Base-by-base conservation (phyloP, 1,140 invertebrate species). In the Condylostylus longicornis region DNA sequence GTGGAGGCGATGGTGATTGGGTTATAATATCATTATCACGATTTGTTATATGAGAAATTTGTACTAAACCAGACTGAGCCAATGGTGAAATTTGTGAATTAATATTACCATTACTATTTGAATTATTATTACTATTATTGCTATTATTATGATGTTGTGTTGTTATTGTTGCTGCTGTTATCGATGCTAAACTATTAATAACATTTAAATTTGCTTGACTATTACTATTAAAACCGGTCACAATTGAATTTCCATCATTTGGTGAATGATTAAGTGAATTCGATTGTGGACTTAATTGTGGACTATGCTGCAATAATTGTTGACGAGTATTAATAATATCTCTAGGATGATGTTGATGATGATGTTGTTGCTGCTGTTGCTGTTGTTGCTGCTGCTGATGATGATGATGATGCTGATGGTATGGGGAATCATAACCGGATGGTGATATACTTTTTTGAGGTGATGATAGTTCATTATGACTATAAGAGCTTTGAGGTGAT, bases 391-490 rank as follows among this genome's bases (percentile, higher is more conserved):
- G 55, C 39, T 49, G 51, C 46, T 7, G 35, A 25, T 25, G 44
- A 33, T 32, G 37, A 21, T 18, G 21, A 7, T 25, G 20, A 8
- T 45, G 64, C 17, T 42, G 13, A 32, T 21, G 4, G 42, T 22
- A 56, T 45, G 8, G 46, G 32, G 72, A 75, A 41, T 76, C 72
- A 57, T 74, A 75, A 37, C 66, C 67, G 39, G 67, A 69, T 9
- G 79, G 74, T 45, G 77, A 74, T 61, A 80, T 63, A 61, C 76
- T 71, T 48, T 86, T 86, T 49, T 85, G 82, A 12, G 88, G 84
- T 41, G 82, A 85, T 37, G 79, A 79, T 30, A 86, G 70, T 34
- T 86, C 86, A 56, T 86, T 82, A 58, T 88, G 81, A 45, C 77
- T 80, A 59, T 90, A 89, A 13, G 75, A 68, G 49, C 76, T 77